Conservation (phyloP, 2,113 vertebrate species). For the Oxyura jamaicensis region DNA sequence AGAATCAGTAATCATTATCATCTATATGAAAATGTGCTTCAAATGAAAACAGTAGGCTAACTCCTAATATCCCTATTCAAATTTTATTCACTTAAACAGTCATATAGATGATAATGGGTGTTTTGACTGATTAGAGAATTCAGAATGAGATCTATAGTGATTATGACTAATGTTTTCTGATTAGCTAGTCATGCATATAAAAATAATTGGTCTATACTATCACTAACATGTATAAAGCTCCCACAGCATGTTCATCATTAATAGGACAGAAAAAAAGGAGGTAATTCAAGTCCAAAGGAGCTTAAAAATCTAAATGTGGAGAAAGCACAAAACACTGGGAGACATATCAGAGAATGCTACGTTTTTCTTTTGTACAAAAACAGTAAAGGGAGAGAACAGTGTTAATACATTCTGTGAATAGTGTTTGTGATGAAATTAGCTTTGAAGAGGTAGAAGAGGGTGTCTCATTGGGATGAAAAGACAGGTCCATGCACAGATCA, state of each 20-base stretch:
- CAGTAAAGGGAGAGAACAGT: background rate
- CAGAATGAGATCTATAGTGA: background rate
- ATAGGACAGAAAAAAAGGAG: background rate
- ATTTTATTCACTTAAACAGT: constrained; percentile 5
- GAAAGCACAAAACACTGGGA: background rate
- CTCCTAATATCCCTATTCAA: constrained; percentile 11
- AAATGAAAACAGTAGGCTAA: background rate
- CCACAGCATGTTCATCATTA: background rate
- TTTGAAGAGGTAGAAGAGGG: background rate
- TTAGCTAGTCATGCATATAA: constrained; percentile 10
- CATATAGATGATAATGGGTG: background rate
- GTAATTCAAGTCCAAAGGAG: background rate
- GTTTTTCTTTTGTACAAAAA: background rate
- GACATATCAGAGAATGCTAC: background rate
- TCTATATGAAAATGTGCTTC: constrained; percentile 32
- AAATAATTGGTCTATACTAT: constrained; percentile 46
- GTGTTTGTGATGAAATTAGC: background rate
- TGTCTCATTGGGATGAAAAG: background rate
- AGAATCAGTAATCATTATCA: background rate
- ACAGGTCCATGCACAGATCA: background rate
- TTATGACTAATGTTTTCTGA: constrained; percentile 34
- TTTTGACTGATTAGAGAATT: constrained; percentile 34
- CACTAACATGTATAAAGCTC: background rate
- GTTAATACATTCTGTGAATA: background rate
- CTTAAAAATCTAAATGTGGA: background rate